Base-by-base conservation (phyloP, 1,140 invertebrate species). In the Habropoda laboriosa region DNA sequence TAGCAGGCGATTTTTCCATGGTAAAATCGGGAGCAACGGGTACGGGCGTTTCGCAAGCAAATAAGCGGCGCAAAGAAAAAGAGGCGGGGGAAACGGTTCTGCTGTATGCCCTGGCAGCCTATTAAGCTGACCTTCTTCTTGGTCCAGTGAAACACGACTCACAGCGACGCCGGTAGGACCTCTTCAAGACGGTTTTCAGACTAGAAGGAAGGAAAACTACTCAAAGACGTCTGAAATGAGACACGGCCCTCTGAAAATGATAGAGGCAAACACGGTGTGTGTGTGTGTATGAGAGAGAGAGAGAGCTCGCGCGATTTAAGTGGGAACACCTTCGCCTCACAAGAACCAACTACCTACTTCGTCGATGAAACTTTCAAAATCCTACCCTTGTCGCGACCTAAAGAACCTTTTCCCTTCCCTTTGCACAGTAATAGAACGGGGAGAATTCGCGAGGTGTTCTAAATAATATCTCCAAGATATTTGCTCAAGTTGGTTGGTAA, bases 191-290 rank as follows among this genome's bases (percentile, higher is more conserved):
- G 42, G 68, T 73, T 73, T 78, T 71, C 66, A 78, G 75, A 78
- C 75, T 60, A 10, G 66, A 64, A 73, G 68, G 67, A 73, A 73
- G 77, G 58, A 63, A 79, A 79, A 73, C 77, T 64, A 63, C 77
- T 79, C 77, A 79, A 79, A 79, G 77, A 79, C 75, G 66, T 78
- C 58, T 79, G 77, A 63, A 79, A 79, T 61, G 77, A 72, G 77
- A 79, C n/a, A n/a, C 70, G 77, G 47, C 47, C 16, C 58, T 79
- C 53, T 42, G 75, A 35, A 42, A 78, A 78, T 78, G 66, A 71
- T 71, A 60, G 64, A 42, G 1, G 64, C 74, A 70, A 77, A 57
- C 64, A 67, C 74, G 53, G 21, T 35, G 7, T 24, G 68, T n/a
- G n/a, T n/a, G n/a, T n/a, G n/a, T n/a, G n/a, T n/a, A n/a, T n/a